Base-by-base conservation (phyloP, 2,888 invertebrate genomes). In the Dioctria rufipes region DNA sequence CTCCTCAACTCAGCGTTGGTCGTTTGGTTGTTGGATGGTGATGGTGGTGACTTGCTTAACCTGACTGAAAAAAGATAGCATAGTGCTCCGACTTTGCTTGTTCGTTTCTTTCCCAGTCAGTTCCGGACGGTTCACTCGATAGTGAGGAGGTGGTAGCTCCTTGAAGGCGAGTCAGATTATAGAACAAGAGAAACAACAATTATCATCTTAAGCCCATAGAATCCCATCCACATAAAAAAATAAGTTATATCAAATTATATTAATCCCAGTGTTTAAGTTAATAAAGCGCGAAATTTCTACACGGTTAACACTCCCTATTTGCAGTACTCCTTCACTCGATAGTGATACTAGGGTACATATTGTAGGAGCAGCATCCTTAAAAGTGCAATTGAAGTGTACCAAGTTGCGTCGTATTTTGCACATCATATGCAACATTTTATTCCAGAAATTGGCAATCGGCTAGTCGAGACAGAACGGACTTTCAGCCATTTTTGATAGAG, bases 71-170 rank as follows among this genome's bases (percentile, higher is more conserved):
- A 67, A 67, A 67, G 67, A 67, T 69, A 39, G 51, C 60, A 6
- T 61, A 8, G 61, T 5, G 61, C 61, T 49, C 8, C 51, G 6
- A 13, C 13, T 66, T 13, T 43, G 3, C 9, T 37, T 58, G 60
- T 25, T 80, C 78, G 81, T 81, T 81, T 81, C 79, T 75, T 79
- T 81, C 60, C 79, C 81, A 81, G 75, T 79, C 81, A 81, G 81
- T 81, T 79, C 81, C 81, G 79, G 79, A 79, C 79, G 78, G 81
- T 81, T 79, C 75, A 79, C 67, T 75, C 79, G 81, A 78, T 67
- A 79, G 81, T 75, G 79, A 78, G 71, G 73, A 78, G 81, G 79
- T 81, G 81, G 75, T 75, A 58, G 60, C 73, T 75, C 73, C 60
- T 75, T 58, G 73, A 49, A 42, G 60, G 60, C 71, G 71, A 58